Base-by-base conservation (phyloP, 2,888 invertebrate genomes). In the Mesoligia furuncula region DNA sequence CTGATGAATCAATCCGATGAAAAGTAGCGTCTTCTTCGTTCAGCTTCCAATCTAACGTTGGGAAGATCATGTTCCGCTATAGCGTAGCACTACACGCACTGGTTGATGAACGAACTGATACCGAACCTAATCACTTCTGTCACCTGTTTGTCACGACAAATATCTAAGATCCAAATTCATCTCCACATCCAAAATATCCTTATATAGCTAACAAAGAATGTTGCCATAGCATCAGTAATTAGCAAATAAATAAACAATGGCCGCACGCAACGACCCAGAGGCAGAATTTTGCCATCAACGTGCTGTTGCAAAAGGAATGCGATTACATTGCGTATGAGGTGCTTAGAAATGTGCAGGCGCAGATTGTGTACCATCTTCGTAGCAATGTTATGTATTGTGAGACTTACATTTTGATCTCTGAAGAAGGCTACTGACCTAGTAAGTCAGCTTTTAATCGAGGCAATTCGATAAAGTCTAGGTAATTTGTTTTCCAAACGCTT, bases 171-270 rank as follows among this genome's bases (percentile, higher is more conserved):
- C 2, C 1, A n/a, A 62, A 59, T n/a, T 69, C 39, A 31, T 51
- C 24, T 70, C 20, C 1, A 20, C 7, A 65, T 17, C 31, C 68
- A 61, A 78, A 77, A 67, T 65, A 15, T 24, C 3, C 54, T 73
- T 73, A 80, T 39, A 45, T 67, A 61, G 6, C 57, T 24, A 62
- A 69, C 68, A 24, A 51, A 59, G 17, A 45, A 27, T 76, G 57
- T 76, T 71, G 51, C 24, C 73, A 86, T 45, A 76, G 68, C 79
- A 71, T 79, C 42, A 80, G 87, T 75, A 80, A 85, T 80, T 84
- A 84, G 64, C 73, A 75, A 85, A 80, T 78, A 85, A 81, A 78
- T 74, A 85, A 87, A 87, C 87, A 87, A 87, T 87, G 73, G 81
- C 11, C 36, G 31, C 70, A 79, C 83, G 89, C 85, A 87, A 87